A percentile compares a stretch with the other conserved stretches of the same genome.
These are phyloP conservation scores for Tyto alba DNA, from an alignment of 2,113 vertebrate genomes.

Conservation along the genomic window DNA sequence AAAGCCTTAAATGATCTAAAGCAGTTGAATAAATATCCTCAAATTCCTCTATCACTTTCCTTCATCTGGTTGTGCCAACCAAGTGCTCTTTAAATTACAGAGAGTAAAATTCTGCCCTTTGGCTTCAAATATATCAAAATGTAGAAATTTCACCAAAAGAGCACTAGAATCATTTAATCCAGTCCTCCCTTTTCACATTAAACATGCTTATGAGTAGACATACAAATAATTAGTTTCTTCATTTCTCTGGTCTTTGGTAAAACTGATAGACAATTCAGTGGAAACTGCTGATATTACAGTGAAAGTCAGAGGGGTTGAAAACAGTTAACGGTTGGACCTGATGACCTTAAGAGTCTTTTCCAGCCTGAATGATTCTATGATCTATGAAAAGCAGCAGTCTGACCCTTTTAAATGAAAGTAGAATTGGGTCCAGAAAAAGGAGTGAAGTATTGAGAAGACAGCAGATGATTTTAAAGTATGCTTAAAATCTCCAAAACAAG, in stretches of 20 bases:
- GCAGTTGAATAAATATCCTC: constrained; percentile 1
- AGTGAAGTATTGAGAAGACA: background rate
- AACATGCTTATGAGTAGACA: background rate
- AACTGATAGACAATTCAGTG: background rate
- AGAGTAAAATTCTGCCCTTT: background rate
- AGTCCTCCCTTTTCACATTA: background rate
- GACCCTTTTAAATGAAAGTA: background rate
- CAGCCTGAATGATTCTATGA: background rate
- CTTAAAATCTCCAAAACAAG: background rate
- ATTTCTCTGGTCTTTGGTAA: background rate
- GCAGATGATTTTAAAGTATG: background rate
- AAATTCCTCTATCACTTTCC: background rate
- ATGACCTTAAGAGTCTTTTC: background rate
- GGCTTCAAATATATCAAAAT: background rate
- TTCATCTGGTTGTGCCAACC: background rate
- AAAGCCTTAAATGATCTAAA: constrained; percentile 15
- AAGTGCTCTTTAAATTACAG: background rate
- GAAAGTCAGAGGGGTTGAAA: background rate
- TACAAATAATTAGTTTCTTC: background rate
- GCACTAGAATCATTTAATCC: background rate
- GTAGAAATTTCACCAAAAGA: background rate
- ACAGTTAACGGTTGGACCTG: background rate
- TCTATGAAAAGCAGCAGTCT: background rate
- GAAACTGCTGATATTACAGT: background rate
- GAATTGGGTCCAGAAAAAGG: background rate